Evolutionary conservation across 2,113 vertebrate genomes (phyloP).

Genomic region (Rostratula benghalensis): DNA sequence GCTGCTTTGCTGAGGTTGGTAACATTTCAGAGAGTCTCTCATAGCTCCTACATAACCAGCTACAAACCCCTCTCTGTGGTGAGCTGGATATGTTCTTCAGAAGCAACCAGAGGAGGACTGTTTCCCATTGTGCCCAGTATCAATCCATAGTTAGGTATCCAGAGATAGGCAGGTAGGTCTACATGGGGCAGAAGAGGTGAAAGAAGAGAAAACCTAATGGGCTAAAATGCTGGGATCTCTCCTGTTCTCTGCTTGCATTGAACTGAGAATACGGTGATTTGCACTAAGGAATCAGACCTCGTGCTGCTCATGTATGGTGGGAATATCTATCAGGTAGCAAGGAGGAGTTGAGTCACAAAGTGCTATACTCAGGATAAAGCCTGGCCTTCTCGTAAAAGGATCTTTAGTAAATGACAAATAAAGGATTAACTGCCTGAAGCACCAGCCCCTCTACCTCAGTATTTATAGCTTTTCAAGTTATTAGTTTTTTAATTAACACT

Average conservation of each 20-base stretch:
- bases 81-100: not conserved
- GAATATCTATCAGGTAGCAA: not conserved
- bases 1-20: not conserved
- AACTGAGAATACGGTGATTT: not conserved
- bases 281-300: not conserved
- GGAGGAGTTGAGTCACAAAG: not conserved
- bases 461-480: conserved; percentile 74
- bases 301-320: not conserved
- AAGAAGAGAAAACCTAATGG: not conserved
- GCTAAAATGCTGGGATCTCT: not conserved
- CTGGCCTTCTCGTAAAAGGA: not conserved
- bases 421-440: conserved; percentile 47
- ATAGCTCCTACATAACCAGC: not conserved
- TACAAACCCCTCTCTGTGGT: not conserved
- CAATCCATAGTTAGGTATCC: not conserved
- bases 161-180: not conserved
- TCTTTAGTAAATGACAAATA: conserved; percentile 59
- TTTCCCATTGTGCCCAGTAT: too few species aligned
- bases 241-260: not conserved
- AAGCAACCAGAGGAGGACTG: not conserved
- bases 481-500: conserved; percentile 78
- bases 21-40: not conserved
- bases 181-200: not conserved
- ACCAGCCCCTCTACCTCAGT: conserved; percentile 18
- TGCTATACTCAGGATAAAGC: not conserved